Base-by-base conservation (phyloP, 1,140 invertebrate genomes). In the Daktulosphaira vitifoliae region DNA sequence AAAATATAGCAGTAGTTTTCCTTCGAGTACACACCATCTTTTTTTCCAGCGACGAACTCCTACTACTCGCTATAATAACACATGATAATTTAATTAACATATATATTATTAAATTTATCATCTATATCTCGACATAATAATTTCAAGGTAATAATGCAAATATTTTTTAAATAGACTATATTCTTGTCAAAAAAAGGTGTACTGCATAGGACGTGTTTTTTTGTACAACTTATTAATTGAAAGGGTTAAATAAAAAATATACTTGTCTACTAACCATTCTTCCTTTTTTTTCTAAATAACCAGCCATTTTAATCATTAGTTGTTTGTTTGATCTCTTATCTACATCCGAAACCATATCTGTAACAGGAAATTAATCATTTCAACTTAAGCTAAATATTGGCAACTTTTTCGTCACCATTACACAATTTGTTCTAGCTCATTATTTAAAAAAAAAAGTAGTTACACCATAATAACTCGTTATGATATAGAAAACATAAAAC, bases 11-110 rank as follows among this genome's bases (percentile, higher is more conserved):
- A 80, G 71, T n/a, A 81, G 70, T 25, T 76, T 72, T 11, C 78
- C 78, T 69, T 81, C 78, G 29, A 81, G 69, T 2, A 81, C 79
- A 68, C 79, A 81, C 77, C 79, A 81, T 68, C 77, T 77, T 46
- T 74, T 74, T 68, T 77, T 78, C 77, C 78, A 81, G 1, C 74
- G 71, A 20, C 42, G 56, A 18, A 62, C 56, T 0, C 56, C 56
- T 9, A 62, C 56, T 4, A 62, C 56, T 48, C 42, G 25, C 56
- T 62, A 15, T 13, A n/a, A 56, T 37, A 18, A 18, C 8, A 3
- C 7, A 37, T 20, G 22, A 37, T 29, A 51, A n/a, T n/a, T 29
- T 1, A 51, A 22, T 33, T 13, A 9, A 5, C 16, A 50, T 8
- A 23, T 48, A 2, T 25, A 50, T 26, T 7, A 26, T 50, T 8